phyloP scores from a whole-genome alignment of 2,888 invertebrate species.

The Unio pictorum region DNA sequence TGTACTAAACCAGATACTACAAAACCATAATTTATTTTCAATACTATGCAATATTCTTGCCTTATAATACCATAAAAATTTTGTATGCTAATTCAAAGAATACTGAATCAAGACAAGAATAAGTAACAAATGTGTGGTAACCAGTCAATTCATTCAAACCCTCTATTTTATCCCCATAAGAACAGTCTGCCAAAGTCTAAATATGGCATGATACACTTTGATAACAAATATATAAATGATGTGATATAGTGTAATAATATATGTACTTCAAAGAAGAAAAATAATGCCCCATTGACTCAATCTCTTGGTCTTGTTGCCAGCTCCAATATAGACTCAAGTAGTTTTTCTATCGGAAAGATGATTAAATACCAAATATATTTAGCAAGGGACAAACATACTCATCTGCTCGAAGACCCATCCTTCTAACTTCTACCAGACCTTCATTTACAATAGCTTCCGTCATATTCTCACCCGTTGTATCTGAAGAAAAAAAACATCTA shows the following conservation, averaged over 20 bases:
- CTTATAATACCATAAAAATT: not conserved
- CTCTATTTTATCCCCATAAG: not conserved
- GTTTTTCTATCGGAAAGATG: too few relatives aligned
- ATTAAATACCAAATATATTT: not conserved
- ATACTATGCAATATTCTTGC: too few relatives aligned
- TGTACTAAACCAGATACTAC: too few relatives aligned
- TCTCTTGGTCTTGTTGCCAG: too few relatives aligned
- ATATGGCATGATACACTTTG: not conserved
- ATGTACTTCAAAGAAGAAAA: too few relatives aligned
- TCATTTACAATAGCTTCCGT: conserved; percentile 90
- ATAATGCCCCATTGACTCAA: too few relatives aligned
- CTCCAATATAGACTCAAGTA: too few relatives aligned
- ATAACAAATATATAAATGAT: too few relatives aligned
- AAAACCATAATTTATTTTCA: too few relatives aligned
- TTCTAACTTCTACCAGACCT: conserved; percentile 86
- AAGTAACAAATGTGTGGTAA: not conserved
- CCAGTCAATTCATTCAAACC: not conserved
- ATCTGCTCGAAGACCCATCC: conserved; percentile 67
- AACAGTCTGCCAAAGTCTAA: not conserved
- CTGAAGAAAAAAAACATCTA: conserved; percentile 58
- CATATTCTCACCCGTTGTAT: conserved; percentile 86
- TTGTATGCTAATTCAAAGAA: not conserved
- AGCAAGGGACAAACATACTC: conserved; percentile 72
- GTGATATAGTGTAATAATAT: too few relatives aligned
- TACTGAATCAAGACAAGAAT: not conserved